These are phyloP conservation scores for Drosophila biarmipes DNA, from an alignment of 1,140 invertebrate genomes.

Conservation along the genomic window DNA sequence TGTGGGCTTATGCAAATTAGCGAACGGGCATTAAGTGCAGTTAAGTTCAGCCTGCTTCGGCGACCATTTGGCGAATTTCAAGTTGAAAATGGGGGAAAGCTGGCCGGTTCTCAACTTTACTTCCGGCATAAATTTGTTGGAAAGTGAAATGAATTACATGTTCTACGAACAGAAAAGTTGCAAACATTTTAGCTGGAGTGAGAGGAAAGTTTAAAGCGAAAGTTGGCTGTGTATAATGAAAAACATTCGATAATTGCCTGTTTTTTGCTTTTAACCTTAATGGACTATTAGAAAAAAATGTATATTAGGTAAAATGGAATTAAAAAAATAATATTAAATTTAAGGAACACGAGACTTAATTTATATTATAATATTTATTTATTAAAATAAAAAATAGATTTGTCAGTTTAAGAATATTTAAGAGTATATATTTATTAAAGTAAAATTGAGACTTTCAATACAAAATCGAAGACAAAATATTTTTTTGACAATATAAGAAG, in stretches of 20 bases:
- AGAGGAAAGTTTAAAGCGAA: slow-evolving; percentile 10
- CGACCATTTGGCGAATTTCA: slow-evolving; percentile 35
- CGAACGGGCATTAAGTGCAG: slow-evolving; percentile 61
- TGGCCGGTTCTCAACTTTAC: slow-evolving; percentile 28
- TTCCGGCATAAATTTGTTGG: slow-evolving; percentile 44
- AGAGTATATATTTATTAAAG: neutral
- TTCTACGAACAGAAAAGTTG: slow-evolving; percentile 19
- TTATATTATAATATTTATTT: neutral
- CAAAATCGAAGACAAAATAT: too few species aligned
- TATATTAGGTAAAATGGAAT: neutral
- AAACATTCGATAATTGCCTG: neutral
- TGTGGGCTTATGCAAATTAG: slow-evolving; percentile 65
- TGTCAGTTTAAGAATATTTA: too few species aligned
- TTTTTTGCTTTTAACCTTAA: neutral
- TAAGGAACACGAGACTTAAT: too few species aligned
- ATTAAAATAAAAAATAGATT: neutral
- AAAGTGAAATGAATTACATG: slow-evolving; percentile 40
- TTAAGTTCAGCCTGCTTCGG: slow-evolving; percentile 35
- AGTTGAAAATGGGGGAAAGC: slow-evolving; percentile 18
- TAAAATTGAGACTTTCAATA: neutral
- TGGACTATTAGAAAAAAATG: neutral
- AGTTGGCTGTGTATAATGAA: slow-evolving; percentile 21
- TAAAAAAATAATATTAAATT: neutral
- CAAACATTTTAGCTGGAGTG: slow-evolving; percentile 13
- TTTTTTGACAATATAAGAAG: too few species aligned